phyloP scores from a whole-genome alignment of 2,113 vertebrate genomes.

The Gopherus flavomarginatus region DNA sequence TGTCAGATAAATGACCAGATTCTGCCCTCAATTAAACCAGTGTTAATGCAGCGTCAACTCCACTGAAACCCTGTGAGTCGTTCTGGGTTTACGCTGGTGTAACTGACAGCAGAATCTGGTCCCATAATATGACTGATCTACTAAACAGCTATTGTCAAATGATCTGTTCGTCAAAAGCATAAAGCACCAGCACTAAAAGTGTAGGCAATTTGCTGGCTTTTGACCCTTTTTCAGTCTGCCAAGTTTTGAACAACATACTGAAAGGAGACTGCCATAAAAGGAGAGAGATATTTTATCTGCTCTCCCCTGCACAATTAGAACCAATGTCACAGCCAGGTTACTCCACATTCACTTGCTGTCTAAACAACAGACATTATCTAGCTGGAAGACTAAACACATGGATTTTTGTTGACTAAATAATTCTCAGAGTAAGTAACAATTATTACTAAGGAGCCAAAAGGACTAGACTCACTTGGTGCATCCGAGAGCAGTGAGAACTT shows the following conservation, averaged over 20 bases:
- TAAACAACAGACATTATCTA: background rate
- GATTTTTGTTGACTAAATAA: background rate
- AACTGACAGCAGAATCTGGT: background rate
- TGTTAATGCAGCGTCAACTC: background rate
- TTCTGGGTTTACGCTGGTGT: background rate
- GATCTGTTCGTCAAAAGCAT: background rate
- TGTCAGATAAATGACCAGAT: accelerated
- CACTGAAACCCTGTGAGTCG: accelerated
- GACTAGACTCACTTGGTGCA: background rate
- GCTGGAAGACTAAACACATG: background rate
- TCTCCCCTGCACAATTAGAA: background rate
- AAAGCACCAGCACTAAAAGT: background rate
- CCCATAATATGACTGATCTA: accelerated
- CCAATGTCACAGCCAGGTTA: accelerated
- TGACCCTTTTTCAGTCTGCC: background rate
- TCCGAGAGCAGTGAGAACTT: background rate
- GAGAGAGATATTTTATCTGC: background rate
- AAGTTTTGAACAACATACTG: background rate
- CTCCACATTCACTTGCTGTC: background rate
- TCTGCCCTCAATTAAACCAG: background rate
- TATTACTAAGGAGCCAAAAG: background rate
- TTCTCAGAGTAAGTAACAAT: background rate
- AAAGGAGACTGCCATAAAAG: background rate
- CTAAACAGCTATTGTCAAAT: background rate
- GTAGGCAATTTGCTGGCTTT: background rate